phyloP scores from a whole-genome alignment of 2,888 invertebrate species.

The Helobdella robusta region DNA sequence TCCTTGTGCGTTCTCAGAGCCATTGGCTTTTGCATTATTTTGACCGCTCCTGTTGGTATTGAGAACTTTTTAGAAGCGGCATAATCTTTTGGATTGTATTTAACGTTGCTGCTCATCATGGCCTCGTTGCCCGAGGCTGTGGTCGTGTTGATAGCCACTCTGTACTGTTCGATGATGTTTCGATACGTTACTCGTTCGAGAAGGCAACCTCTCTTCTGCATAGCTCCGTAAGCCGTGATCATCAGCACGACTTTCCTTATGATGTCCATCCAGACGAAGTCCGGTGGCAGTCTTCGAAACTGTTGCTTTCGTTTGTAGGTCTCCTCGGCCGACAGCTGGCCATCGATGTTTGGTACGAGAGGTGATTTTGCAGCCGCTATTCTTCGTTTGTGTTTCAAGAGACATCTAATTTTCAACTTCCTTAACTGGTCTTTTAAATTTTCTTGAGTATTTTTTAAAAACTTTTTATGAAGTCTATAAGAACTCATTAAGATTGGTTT shows the following conservation, averaged over 20 bases:
- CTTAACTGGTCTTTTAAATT: too few species aligned
- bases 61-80: constrained; percentile 10
- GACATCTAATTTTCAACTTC: background rate
- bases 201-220: constrained; percentile 21
- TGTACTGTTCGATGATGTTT: constrained; percentile 24
- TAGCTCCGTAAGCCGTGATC: constrained; percentile 23
- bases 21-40: constrained; percentile 20
- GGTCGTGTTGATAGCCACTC: constrained; percentile 10
- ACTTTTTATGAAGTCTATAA: too few species aligned
- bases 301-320: constrained; percentile 18
- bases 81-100: constrained; percentile 18
- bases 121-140: background rate
- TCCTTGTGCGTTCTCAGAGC: constrained; percentile 17
- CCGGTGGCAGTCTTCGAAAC: constrained; percentile 4
- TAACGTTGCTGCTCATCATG: constrained; percentile 12
- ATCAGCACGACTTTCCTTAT: constrained; percentile 13
- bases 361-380: constrained; percentile 1
- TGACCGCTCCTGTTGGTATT: constrained; percentile 8
- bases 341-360: background rate
- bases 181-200: constrained; percentile 17
- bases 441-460: too few species aligned
- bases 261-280: constrained; percentile 18
- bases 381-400: constrained; percentile 8
- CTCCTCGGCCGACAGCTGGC: too few species aligned
- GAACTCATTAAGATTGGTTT: too few species aligned